Evolutionary conservation across 2,113 vertebrate species (phyloP).

Genomic region (Lophius piscatorius): DNA sequence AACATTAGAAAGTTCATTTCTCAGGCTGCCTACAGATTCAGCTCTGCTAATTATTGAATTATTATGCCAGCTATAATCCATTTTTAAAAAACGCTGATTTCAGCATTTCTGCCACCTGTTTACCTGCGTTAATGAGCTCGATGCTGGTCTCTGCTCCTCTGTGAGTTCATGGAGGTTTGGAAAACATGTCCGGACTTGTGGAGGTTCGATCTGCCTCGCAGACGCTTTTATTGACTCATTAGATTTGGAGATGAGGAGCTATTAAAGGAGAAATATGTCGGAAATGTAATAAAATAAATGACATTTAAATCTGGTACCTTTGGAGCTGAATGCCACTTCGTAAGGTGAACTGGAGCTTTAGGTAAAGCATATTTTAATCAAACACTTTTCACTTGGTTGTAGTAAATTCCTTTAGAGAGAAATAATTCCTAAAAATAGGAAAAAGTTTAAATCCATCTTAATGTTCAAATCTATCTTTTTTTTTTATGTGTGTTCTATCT

Average conservation of each 20-base stretch:
- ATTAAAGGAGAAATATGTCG: not conserved
- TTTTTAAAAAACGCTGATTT: constrained; percentile 8
- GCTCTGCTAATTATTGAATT: constrained; percentile 20
- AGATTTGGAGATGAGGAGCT: constrained; percentile 17
- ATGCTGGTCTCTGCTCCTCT: not conserved
- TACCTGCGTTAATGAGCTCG: constrained; percentile 29
- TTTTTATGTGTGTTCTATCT: not conserved
- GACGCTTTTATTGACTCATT: constrained; percentile 51
- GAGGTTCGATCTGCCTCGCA: not conserved
- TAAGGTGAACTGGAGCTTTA: no score
- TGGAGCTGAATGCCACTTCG: no score
- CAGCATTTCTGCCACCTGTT: constrained; percentile 44
- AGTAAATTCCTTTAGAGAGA: no score
- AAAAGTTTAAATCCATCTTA: no score
- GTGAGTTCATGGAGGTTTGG: constrained; percentile 17
- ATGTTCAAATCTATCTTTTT: no score
- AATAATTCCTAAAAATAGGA: no score
- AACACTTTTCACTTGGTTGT: no score
- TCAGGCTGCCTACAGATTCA: not conserved
- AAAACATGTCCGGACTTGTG: constrained; percentile 53
- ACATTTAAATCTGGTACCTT: not conserved
- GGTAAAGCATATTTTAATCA: no score
- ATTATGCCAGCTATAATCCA: not conserved
- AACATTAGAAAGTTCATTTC: not conserved
- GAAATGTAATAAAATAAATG: not conserved